Percentiles rank a stretch among this genome's conserved stretches.
These are phyloP conservation scores for Lepeophtheirus nordmannii DNA, from an alignment of 2,888 invertebrate species.

Conservation along the genomic window DNA sequence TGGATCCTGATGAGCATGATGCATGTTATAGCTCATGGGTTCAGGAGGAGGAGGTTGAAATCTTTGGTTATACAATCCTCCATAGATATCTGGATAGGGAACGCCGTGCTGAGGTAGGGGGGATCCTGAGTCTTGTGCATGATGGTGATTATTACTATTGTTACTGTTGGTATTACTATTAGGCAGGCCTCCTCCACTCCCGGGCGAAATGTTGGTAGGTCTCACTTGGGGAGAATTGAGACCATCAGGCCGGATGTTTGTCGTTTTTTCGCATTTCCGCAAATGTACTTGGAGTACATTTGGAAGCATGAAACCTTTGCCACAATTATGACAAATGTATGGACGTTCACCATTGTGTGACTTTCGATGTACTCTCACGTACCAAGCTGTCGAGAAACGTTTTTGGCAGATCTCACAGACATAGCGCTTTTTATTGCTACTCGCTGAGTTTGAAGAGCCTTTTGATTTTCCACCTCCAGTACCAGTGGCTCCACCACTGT, in stretches of 20 bases:
- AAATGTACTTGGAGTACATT: slow-evolving; percentile 23
- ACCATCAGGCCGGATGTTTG: not conserved
- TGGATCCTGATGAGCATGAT: not conserved
- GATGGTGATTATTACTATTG: not conserved
- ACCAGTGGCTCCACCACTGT: no score
- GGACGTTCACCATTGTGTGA: slow-evolving; percentile 22
- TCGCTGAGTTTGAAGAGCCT: not conserved
- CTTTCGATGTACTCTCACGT: slow-evolving; percentile 19
- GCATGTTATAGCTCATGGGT: not conserved
- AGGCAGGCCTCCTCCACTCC: not conserved
- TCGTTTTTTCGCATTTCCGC: slow-evolving; percentile 23
- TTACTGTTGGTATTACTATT: not conserved
- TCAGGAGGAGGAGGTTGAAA: not conserved
- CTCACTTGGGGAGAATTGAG: not conserved
- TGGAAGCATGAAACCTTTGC: slow-evolving; percentile 24
- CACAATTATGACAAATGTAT: slow-evolving; percentile 23
- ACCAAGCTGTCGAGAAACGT: slow-evolving; percentile 23
- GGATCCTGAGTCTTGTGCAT: not conserved
- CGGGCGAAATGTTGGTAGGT: not conserved
- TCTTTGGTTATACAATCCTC: slow-evolving; percentile 23
- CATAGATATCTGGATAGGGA: not conserved
- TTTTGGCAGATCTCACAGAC: slow-evolving; percentile 23
- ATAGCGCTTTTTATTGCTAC: slow-evolving; percentile 22
- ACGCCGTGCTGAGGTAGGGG: slow-evolving; percentile 3
- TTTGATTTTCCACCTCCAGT: not conserved